phyloP scores from a whole-genome alignment of 2,888 invertebrate species.

The Perizoma affinitatum region DNA sequence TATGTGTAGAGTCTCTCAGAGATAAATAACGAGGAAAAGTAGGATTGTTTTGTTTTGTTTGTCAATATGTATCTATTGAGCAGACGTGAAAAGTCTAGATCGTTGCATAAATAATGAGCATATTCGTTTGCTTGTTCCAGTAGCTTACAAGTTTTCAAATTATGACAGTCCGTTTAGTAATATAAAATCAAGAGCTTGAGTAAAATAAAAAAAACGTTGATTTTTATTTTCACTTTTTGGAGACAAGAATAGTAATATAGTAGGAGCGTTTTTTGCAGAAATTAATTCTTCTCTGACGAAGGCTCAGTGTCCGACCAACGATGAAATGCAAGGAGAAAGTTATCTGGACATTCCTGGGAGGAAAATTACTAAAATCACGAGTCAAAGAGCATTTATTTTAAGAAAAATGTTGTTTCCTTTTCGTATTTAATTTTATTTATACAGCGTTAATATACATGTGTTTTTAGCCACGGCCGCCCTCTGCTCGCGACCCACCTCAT shows the following conservation, averaged over 20 bases:
- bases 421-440: too few species aligned
- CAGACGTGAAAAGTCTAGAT: too few species aligned
- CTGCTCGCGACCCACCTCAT: too few species aligned
- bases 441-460: too few species aligned
- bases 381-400: not conserved
- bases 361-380: conserved; percentile 12
- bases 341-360: conserved; percentile 25
- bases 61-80: not conserved
- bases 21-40: conserved; percentile 23
- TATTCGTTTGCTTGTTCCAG: too few species aligned
- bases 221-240: not conserved
- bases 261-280: conserved; percentile 50
- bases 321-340: conserved; percentile 14
- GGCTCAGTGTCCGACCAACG: conserved; percentile 39
- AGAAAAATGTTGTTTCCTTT: too few species aligned
- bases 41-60: conserved; percentile 7
- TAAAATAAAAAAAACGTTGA: not conserved
- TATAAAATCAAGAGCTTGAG: too few species aligned
- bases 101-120: too few species aligned
- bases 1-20: conserved; percentile 5
- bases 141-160: too few species aligned
- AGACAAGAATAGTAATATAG: conserved; percentile 30
- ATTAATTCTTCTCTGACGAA: conserved; percentile 54
- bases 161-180: too few species aligned
- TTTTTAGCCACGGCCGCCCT: too few species aligned